Conservation (phyloP, 2,113 vertebrate species). For the Ammodytes marinus region DNA sequence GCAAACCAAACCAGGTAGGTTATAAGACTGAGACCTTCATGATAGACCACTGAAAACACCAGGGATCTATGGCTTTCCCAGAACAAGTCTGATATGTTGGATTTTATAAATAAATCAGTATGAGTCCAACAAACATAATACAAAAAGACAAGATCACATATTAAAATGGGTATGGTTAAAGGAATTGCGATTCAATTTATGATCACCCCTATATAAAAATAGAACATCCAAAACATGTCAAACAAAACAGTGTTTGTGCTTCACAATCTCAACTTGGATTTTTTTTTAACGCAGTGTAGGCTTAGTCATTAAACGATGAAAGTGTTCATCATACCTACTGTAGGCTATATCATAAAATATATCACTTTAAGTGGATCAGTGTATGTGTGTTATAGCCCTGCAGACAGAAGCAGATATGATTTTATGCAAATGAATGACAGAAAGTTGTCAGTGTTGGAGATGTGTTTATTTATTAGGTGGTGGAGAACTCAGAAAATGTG, state of each 20-base stretch:
- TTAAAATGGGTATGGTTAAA: not conserved
- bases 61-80: not conserved
- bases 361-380: no score
- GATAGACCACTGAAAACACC: not conserved
- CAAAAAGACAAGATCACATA: not conserved
- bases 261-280: not conserved
- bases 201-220: not conserved
- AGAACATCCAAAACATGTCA: not conserved
- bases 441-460: not conserved
- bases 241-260: not conserved
- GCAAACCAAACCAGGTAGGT: not conserved
- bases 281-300: not conserved
- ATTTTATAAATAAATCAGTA: not conserved
- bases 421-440: not conserved
- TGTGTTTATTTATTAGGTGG: not conserved
- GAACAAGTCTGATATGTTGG: not conserved
- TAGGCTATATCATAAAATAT: no score
- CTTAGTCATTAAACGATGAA: not conserved
- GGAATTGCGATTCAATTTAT: not conserved
- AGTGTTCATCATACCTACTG: not conserved
- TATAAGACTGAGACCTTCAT: not conserved
- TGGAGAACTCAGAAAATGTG: slow-evolving; percentile 2
- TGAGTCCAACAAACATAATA: not conserved
- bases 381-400: not conserved
- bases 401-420: slow-evolving; percentile 1